A percentile compares a stretch with the other conserved stretches of the same genome.
Evolutionary conservation across 2,888 invertebrate genomes (phyloP).

Genomic region (Dasypolia templi): DNA sequence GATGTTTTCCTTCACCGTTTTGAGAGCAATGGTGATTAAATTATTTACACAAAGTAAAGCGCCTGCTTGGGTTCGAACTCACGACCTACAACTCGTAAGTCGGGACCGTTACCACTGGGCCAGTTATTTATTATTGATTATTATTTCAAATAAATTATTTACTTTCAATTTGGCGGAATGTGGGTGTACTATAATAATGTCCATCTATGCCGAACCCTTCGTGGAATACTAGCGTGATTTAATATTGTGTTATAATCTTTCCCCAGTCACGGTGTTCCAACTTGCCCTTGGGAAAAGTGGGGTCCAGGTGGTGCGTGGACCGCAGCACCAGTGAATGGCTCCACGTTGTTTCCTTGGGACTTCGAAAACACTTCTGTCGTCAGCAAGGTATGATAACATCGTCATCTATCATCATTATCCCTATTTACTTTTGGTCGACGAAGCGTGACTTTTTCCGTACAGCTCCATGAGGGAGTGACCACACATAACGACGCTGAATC

Average conservation of each 20-base stretch:
- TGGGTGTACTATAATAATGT: too few relatives aligned
- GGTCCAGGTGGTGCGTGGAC: conserved; percentile 24
- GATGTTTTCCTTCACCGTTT: too few relatives aligned
- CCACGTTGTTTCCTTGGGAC: conserved; percentile 44
- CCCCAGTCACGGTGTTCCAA: conserved; percentile 65
- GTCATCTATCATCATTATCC: background rate
- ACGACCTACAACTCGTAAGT: too few relatives aligned
- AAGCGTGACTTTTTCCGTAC: background rate
- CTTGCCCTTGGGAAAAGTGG: conserved; percentile 63
- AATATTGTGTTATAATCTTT: background rate
- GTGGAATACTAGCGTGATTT: background rate
- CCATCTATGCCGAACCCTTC: background rate
- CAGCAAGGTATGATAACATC: conserved; percentile 69
- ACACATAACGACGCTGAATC: background rate
- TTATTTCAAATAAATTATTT: too few relatives aligned
- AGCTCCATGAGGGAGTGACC: background rate
- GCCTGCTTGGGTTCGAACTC: too few relatives aligned
- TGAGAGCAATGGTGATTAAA: too few relatives aligned
- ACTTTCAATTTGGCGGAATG: too few relatives aligned
- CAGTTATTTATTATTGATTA: too few relatives aligned
- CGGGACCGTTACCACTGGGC: too few relatives aligned
- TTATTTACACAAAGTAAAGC: too few relatives aligned
- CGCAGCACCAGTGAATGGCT: conserved; percentile 6
- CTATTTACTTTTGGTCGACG: background rate
- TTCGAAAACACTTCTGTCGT: conserved; percentile 68